phyloP scores from a whole-genome alignment of 1,140 invertebrate species.

The Cherax destructor region DNA sequence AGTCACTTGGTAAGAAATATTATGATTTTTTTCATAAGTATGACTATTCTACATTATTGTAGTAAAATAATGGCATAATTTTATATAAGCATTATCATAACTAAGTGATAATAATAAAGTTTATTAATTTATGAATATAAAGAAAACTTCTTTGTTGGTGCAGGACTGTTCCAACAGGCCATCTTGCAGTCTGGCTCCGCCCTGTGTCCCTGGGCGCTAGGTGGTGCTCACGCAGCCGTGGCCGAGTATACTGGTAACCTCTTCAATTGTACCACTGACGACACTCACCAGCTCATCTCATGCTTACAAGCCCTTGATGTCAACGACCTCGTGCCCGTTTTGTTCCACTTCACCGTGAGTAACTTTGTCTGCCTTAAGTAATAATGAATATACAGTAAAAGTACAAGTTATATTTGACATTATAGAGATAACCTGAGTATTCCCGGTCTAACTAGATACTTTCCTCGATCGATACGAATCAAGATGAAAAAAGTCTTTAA shows the following conservation, averaged over 20 bases:
- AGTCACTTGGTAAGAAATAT: neutral
- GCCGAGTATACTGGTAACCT: conserved; percentile 45
- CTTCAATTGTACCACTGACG: conserved; percentile 50
- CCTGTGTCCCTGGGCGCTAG: conserved; percentile 74
- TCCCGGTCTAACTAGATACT: too few relatives aligned
- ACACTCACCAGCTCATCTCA: neutral
- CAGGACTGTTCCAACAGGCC: conserved; percentile 74
- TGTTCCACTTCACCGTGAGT: neutral
- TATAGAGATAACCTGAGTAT: too few relatives aligned
- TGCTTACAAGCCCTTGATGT: conserved; percentile 29
- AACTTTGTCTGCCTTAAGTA: neutral
- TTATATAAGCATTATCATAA: neutral
- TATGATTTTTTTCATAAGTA: too few relatives aligned
- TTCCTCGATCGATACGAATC: too few relatives aligned
- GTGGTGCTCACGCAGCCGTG: conserved; percentile 63
- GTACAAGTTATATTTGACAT: too few relatives aligned
- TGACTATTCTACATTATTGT: neutral
- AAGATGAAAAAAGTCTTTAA: too few relatives aligned
- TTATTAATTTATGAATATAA: too few relatives aligned
- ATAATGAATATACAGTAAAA: too few relatives aligned
- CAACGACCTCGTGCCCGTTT: neutral
- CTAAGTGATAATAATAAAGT: too few relatives aligned
- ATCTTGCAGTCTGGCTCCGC: conserved; percentile 75
- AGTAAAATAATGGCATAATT: neutral
- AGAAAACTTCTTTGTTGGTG: neutral